Conservation (phyloP, 2,113 vertebrate genomes). For the Taurulus bubalis region DNA sequence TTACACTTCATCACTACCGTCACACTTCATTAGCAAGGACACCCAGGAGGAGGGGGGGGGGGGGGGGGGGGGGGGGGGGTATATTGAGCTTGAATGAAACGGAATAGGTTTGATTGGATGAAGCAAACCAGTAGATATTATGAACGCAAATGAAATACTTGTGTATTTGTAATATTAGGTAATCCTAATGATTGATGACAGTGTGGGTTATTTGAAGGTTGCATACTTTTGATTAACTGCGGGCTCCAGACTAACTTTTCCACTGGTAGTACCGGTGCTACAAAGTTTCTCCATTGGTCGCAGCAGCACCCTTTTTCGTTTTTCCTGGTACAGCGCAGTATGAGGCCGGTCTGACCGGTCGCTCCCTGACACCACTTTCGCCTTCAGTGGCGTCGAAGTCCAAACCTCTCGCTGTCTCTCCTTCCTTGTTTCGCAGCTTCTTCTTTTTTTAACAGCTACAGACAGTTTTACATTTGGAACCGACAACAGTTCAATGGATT, state of each 20-base stretch:
- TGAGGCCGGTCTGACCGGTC: not conserved
- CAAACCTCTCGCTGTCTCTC: not conserved
- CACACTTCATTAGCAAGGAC: constrained; percentile 74
- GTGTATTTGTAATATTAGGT: not conserved
- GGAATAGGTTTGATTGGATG: constrained; percentile 19
- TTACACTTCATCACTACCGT: constrained; percentile 75
- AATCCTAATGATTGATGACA: not conserved
- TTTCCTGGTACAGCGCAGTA: not conserved
- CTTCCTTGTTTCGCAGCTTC: not conserved
- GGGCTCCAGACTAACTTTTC: not conserved
- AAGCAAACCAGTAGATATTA: not conserved
- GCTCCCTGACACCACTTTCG: not conserved
- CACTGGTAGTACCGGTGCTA: not conserved
- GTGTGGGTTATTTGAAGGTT: not conserved
- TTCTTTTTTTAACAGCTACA: not conserved
- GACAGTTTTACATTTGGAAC: not conserved
- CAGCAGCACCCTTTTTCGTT: not conserved
- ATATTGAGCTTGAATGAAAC: constrained; percentile 37
- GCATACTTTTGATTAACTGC: not conserved
- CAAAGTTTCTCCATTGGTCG: not conserved
- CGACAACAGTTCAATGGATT: not conserved
- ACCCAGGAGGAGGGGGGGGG: constrained; percentile 30
- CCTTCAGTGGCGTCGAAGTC: not conserved
- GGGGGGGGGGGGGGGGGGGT: constrained; percentile 8
- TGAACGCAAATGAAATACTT: not conserved